Conservation (phyloP, 2,888 invertebrate species). For the Hipparchia sbordonii region DNA sequence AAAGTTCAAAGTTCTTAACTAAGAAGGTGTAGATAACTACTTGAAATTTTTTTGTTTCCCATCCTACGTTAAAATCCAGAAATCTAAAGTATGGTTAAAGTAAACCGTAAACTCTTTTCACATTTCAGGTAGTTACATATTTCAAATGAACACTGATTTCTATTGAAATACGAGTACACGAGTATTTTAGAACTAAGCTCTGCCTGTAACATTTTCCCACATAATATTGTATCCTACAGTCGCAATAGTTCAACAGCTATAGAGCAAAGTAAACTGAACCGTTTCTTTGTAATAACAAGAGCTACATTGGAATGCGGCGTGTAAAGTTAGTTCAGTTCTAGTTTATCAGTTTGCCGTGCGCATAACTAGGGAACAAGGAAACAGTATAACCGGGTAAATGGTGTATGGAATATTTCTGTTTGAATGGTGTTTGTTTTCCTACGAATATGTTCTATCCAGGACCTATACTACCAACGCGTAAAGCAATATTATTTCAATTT, state of each 20-base stretch:
- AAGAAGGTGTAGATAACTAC: too few relatives aligned
- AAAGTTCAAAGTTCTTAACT: too few relatives aligned
- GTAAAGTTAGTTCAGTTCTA: conserved; percentile 14
- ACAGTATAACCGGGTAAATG: conserved; percentile 15
- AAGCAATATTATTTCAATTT: too few relatives aligned
- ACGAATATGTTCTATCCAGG: neutral
- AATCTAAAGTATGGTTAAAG: too few relatives aligned
- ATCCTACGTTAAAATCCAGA: too few relatives aligned
- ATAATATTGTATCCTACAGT: neutral
- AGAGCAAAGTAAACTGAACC: neutral
- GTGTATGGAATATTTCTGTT: conserved; percentile 20
- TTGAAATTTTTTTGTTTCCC: too few relatives aligned
- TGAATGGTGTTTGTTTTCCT: conserved; percentile 4
- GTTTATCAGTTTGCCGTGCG: conserved; percentile 27
- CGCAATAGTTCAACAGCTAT: neutral
- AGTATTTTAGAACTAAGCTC: conserved; percentile 8
- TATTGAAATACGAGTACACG: conserved; percentile 4
- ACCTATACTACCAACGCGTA: too few relatives aligned
- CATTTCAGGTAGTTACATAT: neutral
- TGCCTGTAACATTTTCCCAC: neutral
- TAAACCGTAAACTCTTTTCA: neutral
- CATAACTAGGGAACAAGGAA: conserved; percentile 27
- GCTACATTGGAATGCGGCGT: neutral
- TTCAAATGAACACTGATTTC: neutral
- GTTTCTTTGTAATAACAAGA: conserved; percentile 1